Conservation (phyloP, 2,113 vertebrate species). For the Danio rerio region DNA sequence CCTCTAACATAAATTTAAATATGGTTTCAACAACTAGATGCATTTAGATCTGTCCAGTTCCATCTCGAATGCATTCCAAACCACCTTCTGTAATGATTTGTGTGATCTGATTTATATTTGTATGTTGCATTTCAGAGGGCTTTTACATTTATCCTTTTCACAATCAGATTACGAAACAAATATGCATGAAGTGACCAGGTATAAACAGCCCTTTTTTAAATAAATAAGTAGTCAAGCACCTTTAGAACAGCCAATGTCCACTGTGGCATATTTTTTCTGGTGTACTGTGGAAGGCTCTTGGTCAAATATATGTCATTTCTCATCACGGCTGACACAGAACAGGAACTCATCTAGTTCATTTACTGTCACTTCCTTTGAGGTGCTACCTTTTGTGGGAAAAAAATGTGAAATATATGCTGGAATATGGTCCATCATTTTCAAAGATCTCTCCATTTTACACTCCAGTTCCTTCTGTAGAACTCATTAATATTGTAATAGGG, state of each 20-base stretch:
- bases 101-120: too few species aligned
- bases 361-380: constrained; percentile 3
- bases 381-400: constrained; percentile 5
- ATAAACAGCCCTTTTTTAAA: not conserved
- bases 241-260: not conserved
- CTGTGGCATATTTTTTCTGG: not conserved
- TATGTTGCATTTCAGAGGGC: too few species aligned
- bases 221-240: constrained; percentile 1
- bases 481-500: constrained; percentile 62
- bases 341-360: not conserved
- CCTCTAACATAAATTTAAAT: too few species aligned
- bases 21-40: too few species aligned
- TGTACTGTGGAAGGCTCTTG: not conserved
- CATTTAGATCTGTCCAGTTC: too few species aligned
- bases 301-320: not conserved
- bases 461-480: constrained; percentile 42
- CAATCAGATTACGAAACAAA: too few species aligned
- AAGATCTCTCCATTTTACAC: constrained; percentile 55
- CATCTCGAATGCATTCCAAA: too few species aligned
- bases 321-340: not conserved
- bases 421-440: constrained; percentile 39
- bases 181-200: too few species aligned
- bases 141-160: too few species aligned
- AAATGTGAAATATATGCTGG: constrained; percentile 42
- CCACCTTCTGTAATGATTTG: too few species aligned